Base-by-base conservation (phyloP, 2,797 vertebrate genomes). In the Trematomus bernacchii region DNA sequence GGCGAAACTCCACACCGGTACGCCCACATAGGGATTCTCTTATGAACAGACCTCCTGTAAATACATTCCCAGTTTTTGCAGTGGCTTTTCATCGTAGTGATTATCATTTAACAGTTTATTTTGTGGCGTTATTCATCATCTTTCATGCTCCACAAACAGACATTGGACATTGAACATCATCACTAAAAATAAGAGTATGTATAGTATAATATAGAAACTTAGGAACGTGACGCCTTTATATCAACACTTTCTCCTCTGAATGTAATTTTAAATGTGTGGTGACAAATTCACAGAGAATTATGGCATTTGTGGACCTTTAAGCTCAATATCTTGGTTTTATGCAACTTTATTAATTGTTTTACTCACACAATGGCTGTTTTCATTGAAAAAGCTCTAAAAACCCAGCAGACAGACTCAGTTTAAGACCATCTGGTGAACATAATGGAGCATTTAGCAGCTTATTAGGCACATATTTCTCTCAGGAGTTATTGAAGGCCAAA, bases 1-100 rank as follows among this genome's bases (percentile, higher is more conserved):
- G 94, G 69, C 92, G 94, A 0, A 96, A 95, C 87, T 92, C 96
- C 76, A 95, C 95, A 0, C 96, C 93, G 1, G 97, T 99, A 90
- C 91, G 94, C 76, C 6, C 6, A 19, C 44, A 59, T 2, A 1
- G 18, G 3, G 48, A 52, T 52, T 44, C 46, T 66, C 50, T 30
- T 4, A 6, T 37, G 23, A 59, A 66, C 52, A 61, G 5, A 52
- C 37, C 6, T 8, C 1, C 10, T 37, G 21, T 19, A 46, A 23
- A 40, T 18, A 42, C 5, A 27, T 27, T 9, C n/a, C 19, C 16
- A 3, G 40, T 19, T 21, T 42, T 15, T 3, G 14, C n/a, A 52
- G 30, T 27, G 33, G 16, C 23, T 4, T 40, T 50, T 21, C 40
- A 15, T 21, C 27, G 19, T 23, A 0, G 1, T 15, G n/a, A 65